Percentiles rank a stretch among this genome's conserved stretches.
Conservation (phyloP, 2,888 invertebrate genomes). For the Digitonthophagus gazella region DNA sequence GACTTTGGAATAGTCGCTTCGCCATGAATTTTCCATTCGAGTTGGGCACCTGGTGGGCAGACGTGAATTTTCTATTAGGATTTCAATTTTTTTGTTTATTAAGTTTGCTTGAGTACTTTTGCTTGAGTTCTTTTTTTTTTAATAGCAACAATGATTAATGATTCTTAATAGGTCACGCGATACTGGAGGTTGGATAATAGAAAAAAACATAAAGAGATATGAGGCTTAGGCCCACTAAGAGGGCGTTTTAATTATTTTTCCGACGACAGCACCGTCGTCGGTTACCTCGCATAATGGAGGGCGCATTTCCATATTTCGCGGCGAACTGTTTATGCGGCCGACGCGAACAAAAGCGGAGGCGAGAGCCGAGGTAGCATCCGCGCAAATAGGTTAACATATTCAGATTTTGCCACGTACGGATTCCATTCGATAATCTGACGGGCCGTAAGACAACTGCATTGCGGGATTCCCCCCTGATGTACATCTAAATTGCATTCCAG, state of each 20-base stretch:
- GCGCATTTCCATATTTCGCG: not conserved
- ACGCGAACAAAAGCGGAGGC: not conserved
- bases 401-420: not conserved
- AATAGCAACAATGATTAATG: not conserved
- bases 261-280: not conserved
- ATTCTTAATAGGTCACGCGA: not conserved
- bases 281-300: not conserved
- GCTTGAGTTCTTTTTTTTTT: not conserved
- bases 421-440: not conserved
- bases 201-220: not conserved
- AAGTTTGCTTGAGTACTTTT: not conserved
- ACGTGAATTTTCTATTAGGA: constrained; percentile 11
- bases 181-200: not conserved
- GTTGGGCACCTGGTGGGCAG: not conserved
- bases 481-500: not conserved
- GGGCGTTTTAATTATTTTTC: not conserved
- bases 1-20: not conserved
- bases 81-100: constrained; percentile 1
- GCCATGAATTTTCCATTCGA: constrained; percentile 15
- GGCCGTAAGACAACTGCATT: not conserved
- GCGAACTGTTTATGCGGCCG: not conserved
- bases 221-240: not conserved
- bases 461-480: not conserved
- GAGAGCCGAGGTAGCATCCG: not conserved
- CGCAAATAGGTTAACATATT: not conserved